Percentiles rank a stretch among this genome's conserved stretches.
Conservation (phyloP, 2,113 vertebrate species). For the Paradisaea rubra region DNA sequence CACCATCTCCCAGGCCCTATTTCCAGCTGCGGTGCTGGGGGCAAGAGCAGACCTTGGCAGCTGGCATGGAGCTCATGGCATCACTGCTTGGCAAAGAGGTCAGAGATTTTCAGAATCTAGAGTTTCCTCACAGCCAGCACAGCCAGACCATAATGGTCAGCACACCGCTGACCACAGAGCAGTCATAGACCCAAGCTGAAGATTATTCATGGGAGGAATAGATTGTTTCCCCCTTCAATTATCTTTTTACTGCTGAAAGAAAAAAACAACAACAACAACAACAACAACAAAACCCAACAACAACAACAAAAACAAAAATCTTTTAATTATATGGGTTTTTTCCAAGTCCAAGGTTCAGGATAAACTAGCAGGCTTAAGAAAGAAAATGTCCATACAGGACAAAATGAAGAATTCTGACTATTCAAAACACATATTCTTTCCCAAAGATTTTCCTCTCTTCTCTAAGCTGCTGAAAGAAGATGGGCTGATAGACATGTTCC, state of each 20-base stretch:
- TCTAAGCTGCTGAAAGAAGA: neutral
- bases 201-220: neutral
- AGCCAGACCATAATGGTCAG: neutral
- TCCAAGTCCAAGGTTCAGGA: neutral
- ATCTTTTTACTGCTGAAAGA: constrained; percentile 2
- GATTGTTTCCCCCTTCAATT: neutral
- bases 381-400: neutral
- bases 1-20: neutral
- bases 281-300: neutral
- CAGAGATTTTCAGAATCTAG: neutral
- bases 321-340: neutral
- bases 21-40: neutral
- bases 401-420: neutral
- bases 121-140: neutral
- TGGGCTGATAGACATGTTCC: neutral
- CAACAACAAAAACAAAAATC: neutral
- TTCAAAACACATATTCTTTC: neutral
- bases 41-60: neutral
- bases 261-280: neutral
- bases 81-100: neutral
- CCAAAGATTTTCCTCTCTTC: neutral
- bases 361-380: neutral
- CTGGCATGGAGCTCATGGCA: neutral
- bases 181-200: neutral
- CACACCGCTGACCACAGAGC: neutral